Evolutionary conservation across 2,888 invertebrate species (phyloP), one percentile per base, ranked within the genome.

Genomic region (Metacarcinus magister): DNA sequence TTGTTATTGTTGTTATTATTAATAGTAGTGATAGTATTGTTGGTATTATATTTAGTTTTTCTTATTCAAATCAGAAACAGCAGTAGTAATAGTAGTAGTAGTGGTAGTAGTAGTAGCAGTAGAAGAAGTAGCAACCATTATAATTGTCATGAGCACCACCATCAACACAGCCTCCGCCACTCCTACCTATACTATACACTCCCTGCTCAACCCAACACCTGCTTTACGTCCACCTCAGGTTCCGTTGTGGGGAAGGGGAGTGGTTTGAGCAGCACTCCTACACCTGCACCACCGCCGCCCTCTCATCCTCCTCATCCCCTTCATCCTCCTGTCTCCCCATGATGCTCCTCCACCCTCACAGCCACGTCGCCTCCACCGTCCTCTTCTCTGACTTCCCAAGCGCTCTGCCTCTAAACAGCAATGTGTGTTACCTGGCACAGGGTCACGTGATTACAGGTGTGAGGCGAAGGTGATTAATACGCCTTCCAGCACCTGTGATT

Each of bases 321-420:
- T 82, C 75, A 10, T 46, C 95, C 48, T 43, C 46, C 87, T 39
- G 39, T 39, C 39, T 39, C 39, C 39, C 39, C 2, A 39, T 2
- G 39, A 39, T 39, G 39, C n/a, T 92, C 48, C n/a, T 95, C 92
- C 92, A 92, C 92, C 75, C 44, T 19, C 82, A 32, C 48, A 95
- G 95, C 93, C 43, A 92, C 8, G 46, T 82, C 32, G 46, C 46
- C 7, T 75, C 95, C 32, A 46, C 82, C 23, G 19, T 32, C n/a
- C 75, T 95, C 92, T 95, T 92, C 95, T 93, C 95, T 19, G 87
- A 82, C 44, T 95, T 95, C 91, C 60, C 92, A 16, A 43, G 90
- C 60, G 67, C 46, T 7, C 43, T 67, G 16, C 19, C 95, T 39
- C 28, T 82, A 13, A 28, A 46, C 43, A 75, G 13, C 28, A 46